Evolutionary conservation across 2,888 invertebrate species (phyloP).

Genomic region (Drosophila kuntzei): DNA sequence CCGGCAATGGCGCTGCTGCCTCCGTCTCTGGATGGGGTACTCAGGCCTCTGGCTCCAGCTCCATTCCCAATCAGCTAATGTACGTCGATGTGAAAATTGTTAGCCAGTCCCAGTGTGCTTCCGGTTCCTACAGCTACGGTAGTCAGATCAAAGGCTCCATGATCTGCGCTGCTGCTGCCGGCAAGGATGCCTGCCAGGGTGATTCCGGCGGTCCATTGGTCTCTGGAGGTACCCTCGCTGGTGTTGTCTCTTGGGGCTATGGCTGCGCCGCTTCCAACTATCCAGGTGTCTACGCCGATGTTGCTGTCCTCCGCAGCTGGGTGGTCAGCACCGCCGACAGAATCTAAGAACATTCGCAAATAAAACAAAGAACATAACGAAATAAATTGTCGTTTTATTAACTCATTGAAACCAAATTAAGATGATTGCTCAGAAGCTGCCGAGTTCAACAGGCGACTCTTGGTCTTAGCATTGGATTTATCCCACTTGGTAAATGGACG

Average conservation of each 20-base stretch:
- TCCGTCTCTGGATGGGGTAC: conserved; percentile 75
- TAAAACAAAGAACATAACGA: conserved; percentile 18
- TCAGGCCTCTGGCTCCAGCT: conserved; percentile 62
- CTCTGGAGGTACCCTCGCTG: conserved; percentile 59
- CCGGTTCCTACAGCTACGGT: conserved; percentile 83
- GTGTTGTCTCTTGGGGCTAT: conserved; percentile 82
- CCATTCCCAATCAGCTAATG: conserved; percentile 84
- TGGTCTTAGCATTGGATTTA: conserved; percentile 84
- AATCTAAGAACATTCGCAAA: conserved; percentile 29
- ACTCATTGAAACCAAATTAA: neutral
- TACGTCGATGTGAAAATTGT: conserved; percentile 85
- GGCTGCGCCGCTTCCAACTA: conserved; percentile 73
- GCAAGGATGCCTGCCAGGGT: conserved; percentile 79
- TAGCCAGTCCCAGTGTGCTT: conserved; percentile 83
- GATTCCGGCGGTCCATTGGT: conserved; percentile 83
- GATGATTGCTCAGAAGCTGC: conserved; percentile 65
- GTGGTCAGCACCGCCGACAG: conserved; percentile 28
- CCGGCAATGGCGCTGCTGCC: conserved; percentile 57
- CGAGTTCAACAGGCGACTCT: conserved; percentile 83
- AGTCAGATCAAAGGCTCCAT: conserved; percentile 47
- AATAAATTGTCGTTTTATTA: conserved; percentile 27
- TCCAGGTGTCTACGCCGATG: conserved; percentile 76
- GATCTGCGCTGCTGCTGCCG: conserved; percentile 69
- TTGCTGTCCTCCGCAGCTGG: conserved; percentile 62
- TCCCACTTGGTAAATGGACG: conserved; percentile 88